Evolutionary conservation across 2,797 vertebrate species (phyloP).

Genomic region (Mionectes olivaceus): DNA sequence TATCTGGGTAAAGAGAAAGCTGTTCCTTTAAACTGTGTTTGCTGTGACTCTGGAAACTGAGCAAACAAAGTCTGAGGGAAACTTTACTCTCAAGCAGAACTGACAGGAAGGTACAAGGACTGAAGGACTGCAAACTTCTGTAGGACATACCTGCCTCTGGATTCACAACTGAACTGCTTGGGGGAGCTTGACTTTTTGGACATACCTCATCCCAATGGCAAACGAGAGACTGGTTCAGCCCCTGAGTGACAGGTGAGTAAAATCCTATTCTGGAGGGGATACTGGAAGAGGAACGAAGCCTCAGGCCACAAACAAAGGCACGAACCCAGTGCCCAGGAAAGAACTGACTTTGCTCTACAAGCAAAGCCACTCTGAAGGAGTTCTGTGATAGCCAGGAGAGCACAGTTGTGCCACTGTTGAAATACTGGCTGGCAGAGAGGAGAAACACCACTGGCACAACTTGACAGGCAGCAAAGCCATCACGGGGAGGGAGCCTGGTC

Average conservation of each 20-base stretch:
- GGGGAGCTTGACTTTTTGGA: background rate
- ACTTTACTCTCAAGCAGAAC: slow-evolving; percentile 20
- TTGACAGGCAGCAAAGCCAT: background rate
- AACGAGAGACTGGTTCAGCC: background rate
- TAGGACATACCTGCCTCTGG: background rate
- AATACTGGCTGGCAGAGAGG: background rate
- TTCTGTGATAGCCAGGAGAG: background rate
- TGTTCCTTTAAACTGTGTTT: slow-evolving; percentile 67
- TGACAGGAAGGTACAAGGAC: slow-evolving; percentile 26
- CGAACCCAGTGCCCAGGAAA: background rate
- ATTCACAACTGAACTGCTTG: background rate
- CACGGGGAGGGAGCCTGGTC: background rate
- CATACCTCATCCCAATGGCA: background rate
- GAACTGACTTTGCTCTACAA: background rate
- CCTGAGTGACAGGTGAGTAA: slow-evolving; percentile 68
- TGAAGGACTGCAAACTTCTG: slow-evolving; percentile 55
- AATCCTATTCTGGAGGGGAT: background rate
- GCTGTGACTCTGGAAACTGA: slow-evolving; percentile 70
- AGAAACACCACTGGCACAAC: background rate
- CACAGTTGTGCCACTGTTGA: background rate
- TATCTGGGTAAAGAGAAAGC: slow-evolving; percentile 65
- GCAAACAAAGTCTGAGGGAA: slow-evolving; percentile 69
- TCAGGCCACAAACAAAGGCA: background rate
- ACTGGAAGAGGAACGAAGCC: background rate
- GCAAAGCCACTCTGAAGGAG: background rate